Percentiles rank a stretch among this genome's conserved stretches.
phyloP scores from a whole-genome alignment of 2,888 invertebrate genomes.

The Gymnoscelis rufifasciata region DNA sequence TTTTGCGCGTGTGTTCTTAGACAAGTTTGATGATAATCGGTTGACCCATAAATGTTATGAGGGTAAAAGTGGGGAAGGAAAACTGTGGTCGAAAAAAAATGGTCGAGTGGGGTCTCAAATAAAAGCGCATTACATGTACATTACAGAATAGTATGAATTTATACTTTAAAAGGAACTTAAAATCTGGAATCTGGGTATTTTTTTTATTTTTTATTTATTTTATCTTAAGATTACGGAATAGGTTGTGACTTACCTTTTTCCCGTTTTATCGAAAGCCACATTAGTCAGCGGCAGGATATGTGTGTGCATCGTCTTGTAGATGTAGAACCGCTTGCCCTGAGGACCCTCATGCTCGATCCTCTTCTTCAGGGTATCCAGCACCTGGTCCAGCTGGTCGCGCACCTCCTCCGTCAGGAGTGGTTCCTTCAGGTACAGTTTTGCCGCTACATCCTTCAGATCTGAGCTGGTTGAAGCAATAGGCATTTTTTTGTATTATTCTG shows the following conservation, averaged over 20 bases:
- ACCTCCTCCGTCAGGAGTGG: constrained; percentile 78
- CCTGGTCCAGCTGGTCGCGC: constrained; percentile 78
- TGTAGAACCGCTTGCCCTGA: constrained; percentile 81
- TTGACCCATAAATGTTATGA: too few species aligned
- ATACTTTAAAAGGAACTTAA: too few species aligned
- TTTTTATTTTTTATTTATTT: too few species aligned
- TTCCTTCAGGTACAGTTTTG: constrained; percentile 71
- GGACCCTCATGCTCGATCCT: constrained; percentile 81
- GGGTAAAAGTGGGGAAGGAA: too few species aligned
- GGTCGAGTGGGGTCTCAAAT: too few species aligned
- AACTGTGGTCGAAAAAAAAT: too few species aligned
- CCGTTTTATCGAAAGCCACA: constrained; percentile 84
- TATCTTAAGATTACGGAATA: neutral
- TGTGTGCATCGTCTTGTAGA: constrained; percentile 82
- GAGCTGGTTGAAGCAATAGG: constrained; percentile 60
- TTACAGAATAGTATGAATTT: too few species aligned
- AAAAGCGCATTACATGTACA: too few species aligned
- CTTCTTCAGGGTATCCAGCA: constrained; percentile 80
- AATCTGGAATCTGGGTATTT: too few species aligned
- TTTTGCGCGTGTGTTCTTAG: too few species aligned
- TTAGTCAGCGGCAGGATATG: constrained; percentile 86
- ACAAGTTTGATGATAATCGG: too few species aligned
- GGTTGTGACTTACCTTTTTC: constrained; percentile 68
- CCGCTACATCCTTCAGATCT: constrained; percentile 74
- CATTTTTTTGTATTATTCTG: too few species aligned